Conservation (phyloP, 2,888 invertebrate genomes). For the Tubulanus polymorphus region DNA sequence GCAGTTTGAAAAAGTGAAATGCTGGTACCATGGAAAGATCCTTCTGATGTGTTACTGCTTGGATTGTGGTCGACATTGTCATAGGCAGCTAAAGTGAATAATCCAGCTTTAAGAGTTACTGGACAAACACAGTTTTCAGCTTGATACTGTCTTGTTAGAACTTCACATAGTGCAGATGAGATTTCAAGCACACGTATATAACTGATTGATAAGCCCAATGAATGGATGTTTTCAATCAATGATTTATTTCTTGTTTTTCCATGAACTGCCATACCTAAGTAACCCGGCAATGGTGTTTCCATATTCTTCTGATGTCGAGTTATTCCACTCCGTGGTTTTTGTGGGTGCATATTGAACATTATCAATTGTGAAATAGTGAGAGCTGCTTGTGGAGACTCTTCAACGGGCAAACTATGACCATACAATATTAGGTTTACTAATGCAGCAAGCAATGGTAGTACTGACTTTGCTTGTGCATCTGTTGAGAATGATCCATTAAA, state of each 20-base stretch:
- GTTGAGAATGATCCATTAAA: neutral
- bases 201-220: neutral
- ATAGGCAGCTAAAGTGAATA: neutral
- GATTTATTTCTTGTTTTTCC: neutral
- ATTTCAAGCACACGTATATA: neutral
- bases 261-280: slow-evolving; percentile 14
- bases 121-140: neutral
- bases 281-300: slow-evolving; percentile 7
- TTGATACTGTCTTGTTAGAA: neutral
- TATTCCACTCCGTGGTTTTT: neutral
- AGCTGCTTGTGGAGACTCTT: neutral
- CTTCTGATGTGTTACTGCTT: neutral
- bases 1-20: neutral
- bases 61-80: neutral
- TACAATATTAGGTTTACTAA: neutral
- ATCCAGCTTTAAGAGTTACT: neutral
- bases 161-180: neutral
- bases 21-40: neutral
- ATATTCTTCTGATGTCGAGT: neutral
- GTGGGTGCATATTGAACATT: neutral
- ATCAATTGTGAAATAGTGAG: slow-evolving; percentile 1
- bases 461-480: neutral
- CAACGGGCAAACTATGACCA: neutral
- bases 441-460: neutral
- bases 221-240: neutral